Conservation (phyloP, 1,140 invertebrate species). For the Drosophila bipectinata region DNA sequence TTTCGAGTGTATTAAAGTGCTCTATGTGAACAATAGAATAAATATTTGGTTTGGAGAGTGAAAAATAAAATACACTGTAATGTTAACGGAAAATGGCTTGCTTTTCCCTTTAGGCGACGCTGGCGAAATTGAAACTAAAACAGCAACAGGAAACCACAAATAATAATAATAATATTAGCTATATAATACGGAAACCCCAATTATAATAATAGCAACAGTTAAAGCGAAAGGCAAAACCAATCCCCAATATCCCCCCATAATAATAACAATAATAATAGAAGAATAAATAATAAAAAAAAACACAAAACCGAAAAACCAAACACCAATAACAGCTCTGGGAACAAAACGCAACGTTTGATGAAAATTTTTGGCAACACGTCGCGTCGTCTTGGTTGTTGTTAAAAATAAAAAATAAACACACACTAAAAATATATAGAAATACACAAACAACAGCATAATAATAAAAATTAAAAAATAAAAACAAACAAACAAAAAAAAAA, state of each 20-base stretch:
- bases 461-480: slow-evolving; percentile 19
- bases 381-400: slow-evolving; percentile 51
- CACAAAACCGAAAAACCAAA: background rate
- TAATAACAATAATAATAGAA: slow-evolving; percentile 15
- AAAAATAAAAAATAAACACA: slow-evolving; percentile 10
- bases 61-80: slow-evolving; percentile 1
- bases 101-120: slow-evolving; percentile 40
- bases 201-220: slow-evolving; percentile 22
- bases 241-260: slow-evolving; percentile 8
- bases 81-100: slow-evolving; percentile 28
- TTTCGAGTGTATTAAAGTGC: slow-evolving; percentile 27
- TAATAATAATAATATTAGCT: slow-evolving; percentile 26
- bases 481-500: slow-evolving; percentile 36
- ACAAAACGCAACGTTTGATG: slow-evolving; percentile 44
- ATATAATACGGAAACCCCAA: slow-evolving; percentile 37
- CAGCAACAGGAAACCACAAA: slow-evolving; percentile 39
- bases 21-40: slow-evolving; percentile 13
- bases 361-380: slow-evolving; percentile 50
- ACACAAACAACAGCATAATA: slow-evolving; percentile 4
- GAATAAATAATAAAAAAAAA: background rate
- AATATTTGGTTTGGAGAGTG: background rate
- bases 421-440: slow-evolving; percentile 2
- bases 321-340: slow-evolving; percentile 40
- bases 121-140: slow-evolving; percentile 53
- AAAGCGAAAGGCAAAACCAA: slow-evolving; percentile 15